A percentile compares a stretch with the other conserved stretches of the same genome.
Evolutionary conservation across 2,888 invertebrate species (phyloP).

Genomic region (Hydrotaea diabolus): DNA sequence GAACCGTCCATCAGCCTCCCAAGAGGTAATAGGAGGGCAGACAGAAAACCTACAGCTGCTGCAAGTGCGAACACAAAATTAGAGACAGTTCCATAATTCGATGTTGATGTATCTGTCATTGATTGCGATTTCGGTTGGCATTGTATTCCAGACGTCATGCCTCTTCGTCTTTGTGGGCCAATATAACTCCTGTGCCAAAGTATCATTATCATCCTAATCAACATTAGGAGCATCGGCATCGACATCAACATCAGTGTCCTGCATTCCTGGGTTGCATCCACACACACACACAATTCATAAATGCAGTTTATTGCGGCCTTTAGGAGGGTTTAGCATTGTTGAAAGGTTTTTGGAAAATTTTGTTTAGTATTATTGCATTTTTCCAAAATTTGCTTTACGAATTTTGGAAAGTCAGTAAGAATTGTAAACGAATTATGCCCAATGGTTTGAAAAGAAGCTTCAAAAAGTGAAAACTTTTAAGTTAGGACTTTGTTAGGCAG

Average conservation of each 20-base stretch:
- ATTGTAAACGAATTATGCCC: too few relatives aligned
- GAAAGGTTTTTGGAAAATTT: not conserved
- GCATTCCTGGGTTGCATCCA: not conserved
- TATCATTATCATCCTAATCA: conserved; percentile 11
- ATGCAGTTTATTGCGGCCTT: conserved; percentile 2
- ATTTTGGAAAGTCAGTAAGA: too few relatives aligned
- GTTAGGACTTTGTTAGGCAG: too few relatives aligned
- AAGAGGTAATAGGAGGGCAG: not conserved
- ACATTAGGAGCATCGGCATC: too few relatives aligned
- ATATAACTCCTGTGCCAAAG: not conserved
- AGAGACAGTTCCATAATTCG: conserved; percentile 13
- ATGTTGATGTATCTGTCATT: conserved; percentile 25
- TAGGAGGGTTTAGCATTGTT: not conserved
- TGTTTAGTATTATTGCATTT: conserved; percentile 31
- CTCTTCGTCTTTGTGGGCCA: not conserved
- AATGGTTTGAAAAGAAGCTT: too few relatives aligned
- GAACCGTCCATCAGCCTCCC: not conserved
- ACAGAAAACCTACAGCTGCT: not conserved
- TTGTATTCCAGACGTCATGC: not conserved
- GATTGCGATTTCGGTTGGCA: not conserved
- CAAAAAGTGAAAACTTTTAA: too few relatives aligned
- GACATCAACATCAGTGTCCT: not conserved
- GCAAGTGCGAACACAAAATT: not conserved
- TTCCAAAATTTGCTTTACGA: too few relatives aligned
- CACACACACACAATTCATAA: not conserved